Base-by-base conservation (phyloP, 1,140 invertebrate genomes). In the Calliopsis andreniformis region DNA sequence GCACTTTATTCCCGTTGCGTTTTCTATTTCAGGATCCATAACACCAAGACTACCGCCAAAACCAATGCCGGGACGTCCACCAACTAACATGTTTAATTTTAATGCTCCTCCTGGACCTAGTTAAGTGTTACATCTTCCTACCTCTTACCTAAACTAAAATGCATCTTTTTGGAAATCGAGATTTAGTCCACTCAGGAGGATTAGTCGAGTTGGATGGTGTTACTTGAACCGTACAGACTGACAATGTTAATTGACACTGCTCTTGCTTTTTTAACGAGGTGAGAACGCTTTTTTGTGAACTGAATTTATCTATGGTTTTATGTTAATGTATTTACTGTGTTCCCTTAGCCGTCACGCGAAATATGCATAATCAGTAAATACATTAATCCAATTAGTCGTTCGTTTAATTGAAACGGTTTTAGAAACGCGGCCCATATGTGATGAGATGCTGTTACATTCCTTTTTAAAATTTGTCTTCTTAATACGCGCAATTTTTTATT, bases 11-110 rank as follows among this genome's bases (percentile, higher is more conserved):
- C 28, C 63, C 8, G 12, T 30, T 25, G 16, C 30, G 16, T 59
- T 3, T 66, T 32, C 1, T 0, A 23, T 80, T 85, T 79, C 56
- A 90, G 89, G 90, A 81, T 89, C 91, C 67, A 87, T 92, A 68
- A 92, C 91, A 8, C 92, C 92, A 3, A 90, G 85, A 75, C 80
- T 93, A 88, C 92, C 92, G 72, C 92, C 92, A 53, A 93, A 92
- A 86, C 92, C 92, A 28, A 85, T 92, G 67, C 86, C 86, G 18
- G 90, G 90, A 86, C 88, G 90, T 86, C 89, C 89, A 20, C 87
- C 91, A 61, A 87, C 88, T 23, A 91, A 90, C 25, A 92, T 92
- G 91, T 92, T 92, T 85, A 92, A 91, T 82, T 92, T 92, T 71
- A 92, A 88, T 75, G 76, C 87, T 61, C 89, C 90, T 51, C 87